Evolutionary conservation across 2,797 vertebrate genomes (phyloP).

Genomic region (Synanceia verrucosa): DNA sequence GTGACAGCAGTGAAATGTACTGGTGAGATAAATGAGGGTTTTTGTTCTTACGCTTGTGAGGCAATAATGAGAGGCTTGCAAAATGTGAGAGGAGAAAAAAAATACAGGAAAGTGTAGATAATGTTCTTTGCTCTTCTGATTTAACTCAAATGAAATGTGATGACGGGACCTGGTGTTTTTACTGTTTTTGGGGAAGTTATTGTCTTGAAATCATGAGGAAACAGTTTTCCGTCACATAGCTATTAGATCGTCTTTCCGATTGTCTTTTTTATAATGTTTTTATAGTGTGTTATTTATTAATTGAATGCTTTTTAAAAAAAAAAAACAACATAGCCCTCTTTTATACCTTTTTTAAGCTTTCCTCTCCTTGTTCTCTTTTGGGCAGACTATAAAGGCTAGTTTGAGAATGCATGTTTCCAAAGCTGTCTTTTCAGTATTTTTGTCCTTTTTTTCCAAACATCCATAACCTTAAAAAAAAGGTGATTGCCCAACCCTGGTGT

Average conservation of each 20-base stretch:
- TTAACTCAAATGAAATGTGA: constrained; percentile 65
- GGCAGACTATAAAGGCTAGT: constrained; percentile 61
- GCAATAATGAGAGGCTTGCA: constrained; percentile 74
- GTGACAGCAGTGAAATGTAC: constrained; percentile 79
- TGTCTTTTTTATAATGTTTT: constrained; percentile 79
- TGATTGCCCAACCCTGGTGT: constrained; percentile 15
- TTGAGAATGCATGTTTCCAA: constrained; percentile 73
- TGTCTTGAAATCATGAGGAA: constrained; percentile 59
- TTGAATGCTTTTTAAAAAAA: constrained; percentile 65
- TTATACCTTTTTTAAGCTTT: constrained; percentile 63
- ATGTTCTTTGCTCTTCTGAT: constrained; percentile 69
- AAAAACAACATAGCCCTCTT: constrained; percentile 29
- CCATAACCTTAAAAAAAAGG: constrained; percentile 31
- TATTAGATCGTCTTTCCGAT: constrained; percentile 70
- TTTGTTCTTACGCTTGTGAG: constrained; percentile 53
- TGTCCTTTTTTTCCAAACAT: constrained; percentile 29
- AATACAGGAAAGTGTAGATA: constrained; percentile 75
- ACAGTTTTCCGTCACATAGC: constrained; percentile 57
- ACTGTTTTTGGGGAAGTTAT: constrained; percentile 51
- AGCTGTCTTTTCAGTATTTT: constrained; percentile 68
- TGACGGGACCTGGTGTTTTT: constrained; percentile 57
- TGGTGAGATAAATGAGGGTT: constrained; percentile 32
- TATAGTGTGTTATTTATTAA: constrained; percentile 84
- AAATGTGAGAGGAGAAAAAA: constrained; percentile 53
- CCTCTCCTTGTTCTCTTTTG: constrained; percentile 44